These are phyloP conservation scores for Salmo trutta DNA, from an alignment of 2,797 vertebrate species.

Conservation along the genomic window DNA sequence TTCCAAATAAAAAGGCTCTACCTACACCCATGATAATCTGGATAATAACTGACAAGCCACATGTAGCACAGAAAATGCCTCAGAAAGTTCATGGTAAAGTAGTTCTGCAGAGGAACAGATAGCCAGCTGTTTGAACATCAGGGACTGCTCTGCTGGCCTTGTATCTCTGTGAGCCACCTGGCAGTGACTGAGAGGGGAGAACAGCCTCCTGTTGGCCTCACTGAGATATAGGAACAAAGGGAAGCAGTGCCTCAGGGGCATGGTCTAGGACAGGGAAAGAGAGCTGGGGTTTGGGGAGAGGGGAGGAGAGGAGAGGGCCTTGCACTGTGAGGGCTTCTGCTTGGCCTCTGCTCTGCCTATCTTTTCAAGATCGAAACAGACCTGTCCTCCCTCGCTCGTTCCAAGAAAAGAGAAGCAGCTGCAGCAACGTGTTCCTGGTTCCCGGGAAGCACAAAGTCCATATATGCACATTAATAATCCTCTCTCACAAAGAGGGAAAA, in stretches of 20 bases:
- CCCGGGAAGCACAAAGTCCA: background rate
- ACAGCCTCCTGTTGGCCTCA: background rate
- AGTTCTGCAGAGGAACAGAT: background rate
- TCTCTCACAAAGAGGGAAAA: background rate
- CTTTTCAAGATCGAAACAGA: slow-evolving; percentile 8
- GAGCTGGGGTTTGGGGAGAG: background rate
- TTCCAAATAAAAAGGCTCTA: too few species aligned
- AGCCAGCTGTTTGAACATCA: slow-evolving; percentile 1
- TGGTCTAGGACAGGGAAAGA: too few species aligned
- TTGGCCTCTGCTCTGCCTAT: background rate
- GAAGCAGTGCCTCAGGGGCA: background rate
- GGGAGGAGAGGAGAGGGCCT: background rate
- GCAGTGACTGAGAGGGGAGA: background rate
- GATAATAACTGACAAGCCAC: too few species aligned
- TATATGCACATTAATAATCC: slow-evolving; percentile 1
- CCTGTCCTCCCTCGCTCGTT: background rate
- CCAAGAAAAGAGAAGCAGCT: background rate
- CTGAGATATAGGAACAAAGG: background rate
- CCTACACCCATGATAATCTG: too few species aligned
- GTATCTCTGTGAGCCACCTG: slow-evolving; percentile 13
- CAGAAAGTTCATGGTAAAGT: too few species aligned
- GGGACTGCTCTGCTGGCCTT: background rate
- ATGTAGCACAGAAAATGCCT: too few species aligned
- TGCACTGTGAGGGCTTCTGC: background rate
- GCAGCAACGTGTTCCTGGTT: background rate